Base-by-base conservation (phyloP, 1,140 invertebrate genomes). In the Dendrolimus kikuchii region DNA sequence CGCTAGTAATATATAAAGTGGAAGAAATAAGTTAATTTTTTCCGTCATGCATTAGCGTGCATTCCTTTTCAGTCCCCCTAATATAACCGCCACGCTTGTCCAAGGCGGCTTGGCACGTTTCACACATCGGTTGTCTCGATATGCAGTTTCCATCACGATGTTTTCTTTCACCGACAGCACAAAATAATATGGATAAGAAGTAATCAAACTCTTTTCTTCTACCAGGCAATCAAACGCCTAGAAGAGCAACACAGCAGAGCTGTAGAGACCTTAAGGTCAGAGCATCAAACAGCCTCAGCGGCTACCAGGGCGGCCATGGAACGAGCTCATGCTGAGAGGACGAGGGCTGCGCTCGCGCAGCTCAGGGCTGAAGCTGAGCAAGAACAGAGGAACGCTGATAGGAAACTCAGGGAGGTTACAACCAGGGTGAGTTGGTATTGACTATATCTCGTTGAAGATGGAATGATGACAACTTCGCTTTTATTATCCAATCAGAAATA, bases 331-430 rank as follows among this genome's bases (percentile, higher is more conserved):
- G 82, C 77, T 3, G 81, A 80, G 44, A 54, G 75, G 0, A 80
- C 74, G 6, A 57, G 79, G 1, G 49, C 66, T 0, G 78, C 82
- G 7, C 60, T 86, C 5, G 64, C 66, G 0, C 70, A 80, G 49
- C 62, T 83, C 5, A 46, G 79, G 0, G 67, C 67, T 0, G 82
- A 83, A 5, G 61, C 68, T 0, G 76, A 82, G 39, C 55, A 60
- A n/a, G 71, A 77, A 6, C 68, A 61, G 0, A 71, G 46, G 54
- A 80, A 74, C 40, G 79, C 77, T 0, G 82, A 86, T 6, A 60
- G 79, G 56, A 82, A 78, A 47, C 66, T 86, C 0, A 40, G 78
- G 7, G 82, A 86, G 23, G 68, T 81, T 7, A 73, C 65, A 5
- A 63, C 71, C 5, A 76, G 74, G 61, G 81, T 83, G 9, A 70